Conservation (phyloP, 2,113 vertebrate genomes). For the Ranitomeya variabilis region DNA sequence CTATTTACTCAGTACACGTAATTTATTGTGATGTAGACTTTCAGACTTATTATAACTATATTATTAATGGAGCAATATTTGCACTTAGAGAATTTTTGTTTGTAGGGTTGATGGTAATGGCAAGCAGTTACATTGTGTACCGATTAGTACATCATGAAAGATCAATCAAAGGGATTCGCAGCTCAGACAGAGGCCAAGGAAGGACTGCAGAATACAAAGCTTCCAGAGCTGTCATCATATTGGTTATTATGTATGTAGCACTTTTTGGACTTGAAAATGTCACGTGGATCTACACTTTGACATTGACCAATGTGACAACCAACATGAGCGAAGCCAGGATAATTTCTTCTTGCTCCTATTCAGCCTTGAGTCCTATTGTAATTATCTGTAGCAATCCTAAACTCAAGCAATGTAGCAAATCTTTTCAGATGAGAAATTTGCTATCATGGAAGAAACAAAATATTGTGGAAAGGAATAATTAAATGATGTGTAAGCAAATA, state of each 20-base stretch:
- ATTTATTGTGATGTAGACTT: conserved; percentile 7
- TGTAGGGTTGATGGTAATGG: conserved; percentile 38
- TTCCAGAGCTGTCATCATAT: conserved; percentile 36
- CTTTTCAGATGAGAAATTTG: too few relatives aligned
- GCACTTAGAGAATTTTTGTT: conserved; percentile 41
- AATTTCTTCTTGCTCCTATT: not conserved
- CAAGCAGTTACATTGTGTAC: conserved; percentile 37
- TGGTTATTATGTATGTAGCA: conserved; percentile 40
- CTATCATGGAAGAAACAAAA: too few relatives aligned
- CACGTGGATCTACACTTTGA: conserved; percentile 39
- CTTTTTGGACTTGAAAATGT: conserved; percentile 44
- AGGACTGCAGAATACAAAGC: conserved; percentile 24
- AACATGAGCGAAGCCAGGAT: conserved; percentile 6
- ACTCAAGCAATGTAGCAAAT: not conserved
- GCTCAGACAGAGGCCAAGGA: conserved; percentile 26
- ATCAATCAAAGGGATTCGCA: conserved; percentile 35
- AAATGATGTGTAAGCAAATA: too few relatives aligned
- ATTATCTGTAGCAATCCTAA: conserved; percentile 9
- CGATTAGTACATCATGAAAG: conserved; percentile 9
- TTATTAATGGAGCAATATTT: conserved; percentile 1
- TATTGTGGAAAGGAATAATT: too few relatives aligned
- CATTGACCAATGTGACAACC: not conserved
- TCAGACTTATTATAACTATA: not conserved
- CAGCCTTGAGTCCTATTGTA: conserved; percentile 1
- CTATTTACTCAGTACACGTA: conserved; percentile 3